Percentiles rank a stretch among this genome's conserved stretches.
Evolutionary conservation across 2,888 invertebrate genomes (phyloP).

Genomic region (Tenthredo scrophulariae): DNA sequence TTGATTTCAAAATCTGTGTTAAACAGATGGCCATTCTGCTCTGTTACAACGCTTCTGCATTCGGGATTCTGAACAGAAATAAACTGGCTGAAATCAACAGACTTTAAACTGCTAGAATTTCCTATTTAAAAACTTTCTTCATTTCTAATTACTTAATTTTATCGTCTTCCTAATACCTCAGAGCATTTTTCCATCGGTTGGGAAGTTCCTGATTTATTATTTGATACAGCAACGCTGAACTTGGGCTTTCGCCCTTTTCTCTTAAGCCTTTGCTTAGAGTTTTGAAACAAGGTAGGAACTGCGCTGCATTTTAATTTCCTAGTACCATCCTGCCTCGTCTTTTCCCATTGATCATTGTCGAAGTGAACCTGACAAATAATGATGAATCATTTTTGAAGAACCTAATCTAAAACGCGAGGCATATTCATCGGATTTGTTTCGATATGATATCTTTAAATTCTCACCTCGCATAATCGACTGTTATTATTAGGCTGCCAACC

Average conservation of each 20-base stretch:
- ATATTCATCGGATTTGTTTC: neutral
- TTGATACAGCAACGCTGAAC: neutral
- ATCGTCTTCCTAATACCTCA: neutral
- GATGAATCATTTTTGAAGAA: neutral
- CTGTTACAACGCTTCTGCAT: neutral
- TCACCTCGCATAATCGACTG: constrained; percentile 58
- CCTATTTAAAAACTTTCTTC: neutral
- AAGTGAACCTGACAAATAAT: constrained; percentile 1
- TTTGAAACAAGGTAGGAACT: constrained; percentile 20
- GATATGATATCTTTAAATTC: neutral
- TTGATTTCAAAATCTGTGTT: neutral
- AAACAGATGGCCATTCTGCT: neutral
- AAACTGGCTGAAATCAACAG: neutral
- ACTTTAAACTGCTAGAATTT: neutral
- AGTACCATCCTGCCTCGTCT: constrained; percentile 34
- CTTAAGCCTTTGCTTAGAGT: neutral
- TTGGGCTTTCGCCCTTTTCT: neutral
- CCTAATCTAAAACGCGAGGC: neutral
- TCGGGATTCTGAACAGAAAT: neutral
- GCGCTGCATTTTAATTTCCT: constrained; percentile 25
- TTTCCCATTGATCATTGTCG: constrained; percentile 33
- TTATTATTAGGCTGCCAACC: constrained; percentile 57
- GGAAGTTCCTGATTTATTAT: neutral
- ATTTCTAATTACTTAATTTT: neutral
- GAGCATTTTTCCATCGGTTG: neutral